Percentiles rank a stretch among this genome's conserved stretches.
Evolutionary conservation across 2,113 vertebrate species (phyloP).

Genomic region (Bagarius yarrelli): DNA sequence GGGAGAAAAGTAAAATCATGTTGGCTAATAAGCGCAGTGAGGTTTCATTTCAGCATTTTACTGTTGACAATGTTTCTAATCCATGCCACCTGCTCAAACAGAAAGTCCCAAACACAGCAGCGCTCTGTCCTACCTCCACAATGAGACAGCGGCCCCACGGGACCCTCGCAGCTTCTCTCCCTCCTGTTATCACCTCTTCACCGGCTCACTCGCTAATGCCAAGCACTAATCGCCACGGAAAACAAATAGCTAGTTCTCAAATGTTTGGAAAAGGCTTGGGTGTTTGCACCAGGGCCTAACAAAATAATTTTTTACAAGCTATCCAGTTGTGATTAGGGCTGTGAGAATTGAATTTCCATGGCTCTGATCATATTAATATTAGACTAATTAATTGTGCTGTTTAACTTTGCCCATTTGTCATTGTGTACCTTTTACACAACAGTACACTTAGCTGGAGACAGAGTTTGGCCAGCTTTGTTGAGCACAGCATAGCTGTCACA

Average conservation of each 20-base stretch:
- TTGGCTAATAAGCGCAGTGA: conserved; percentile 68
- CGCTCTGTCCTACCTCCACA: conserved; percentile 65
- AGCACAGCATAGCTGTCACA: not conserved
- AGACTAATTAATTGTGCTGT: conserved; percentile 82
- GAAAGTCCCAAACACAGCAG: conserved; percentile 69
- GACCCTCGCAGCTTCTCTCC: conserved; percentile 62
- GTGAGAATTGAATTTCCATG: conserved; percentile 80
- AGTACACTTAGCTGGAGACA: conserved; percentile 64
- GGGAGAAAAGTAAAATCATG: conserved; percentile 60
- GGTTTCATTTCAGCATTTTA: conserved; percentile 77
- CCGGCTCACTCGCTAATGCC: conserved; percentile 45
- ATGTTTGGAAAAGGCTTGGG: conserved; percentile 76
- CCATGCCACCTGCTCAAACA: conserved; percentile 99
- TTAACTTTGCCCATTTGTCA: conserved; percentile 71
- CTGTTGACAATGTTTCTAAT: conserved; percentile 97
- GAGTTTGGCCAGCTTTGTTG: conserved; percentile 66
- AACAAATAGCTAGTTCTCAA: conserved; percentile 77
- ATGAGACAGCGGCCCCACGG: conserved; percentile 66
- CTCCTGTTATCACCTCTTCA: conserved; percentile 70
- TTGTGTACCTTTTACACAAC: conserved; percentile 76
- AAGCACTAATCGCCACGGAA: conserved; percentile 72
- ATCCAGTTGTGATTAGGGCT: conserved; percentile 80
- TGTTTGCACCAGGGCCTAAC: conserved; percentile 81
- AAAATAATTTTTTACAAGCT: conserved; percentile 83
- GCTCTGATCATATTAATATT: conserved; percentile 84